A percentile compares a stretch with the other conserved stretches of the same genome.
Conservation (phyloP, 92 coral and sea anemone genomes). For the Phenganax stokvisi region DNA sequence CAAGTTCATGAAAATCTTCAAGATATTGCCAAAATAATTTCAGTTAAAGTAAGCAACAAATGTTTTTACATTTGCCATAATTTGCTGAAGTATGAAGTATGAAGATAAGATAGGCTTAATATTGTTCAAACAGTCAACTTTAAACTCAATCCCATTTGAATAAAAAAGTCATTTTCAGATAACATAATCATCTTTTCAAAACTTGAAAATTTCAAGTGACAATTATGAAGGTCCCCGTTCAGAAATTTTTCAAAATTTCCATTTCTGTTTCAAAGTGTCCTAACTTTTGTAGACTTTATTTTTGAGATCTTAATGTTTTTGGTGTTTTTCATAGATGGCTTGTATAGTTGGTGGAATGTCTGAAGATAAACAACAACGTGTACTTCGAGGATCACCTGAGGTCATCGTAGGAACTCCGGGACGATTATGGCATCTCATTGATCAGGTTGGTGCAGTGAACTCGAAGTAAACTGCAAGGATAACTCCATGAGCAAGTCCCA, state of each 20-base stretch:
- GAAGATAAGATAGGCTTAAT: too few species aligned
- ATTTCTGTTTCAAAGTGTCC: too few species aligned
- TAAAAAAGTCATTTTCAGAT: too few species aligned
- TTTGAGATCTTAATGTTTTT: too few species aligned
- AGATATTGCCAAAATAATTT: conserved; percentile 59
- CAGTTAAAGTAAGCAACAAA: conserved; percentile 51
- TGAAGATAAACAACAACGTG: conserved; percentile 80
- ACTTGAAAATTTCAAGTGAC: too few species aligned
- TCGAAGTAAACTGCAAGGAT: background rate
- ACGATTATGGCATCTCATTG: conserved; percentile 84
- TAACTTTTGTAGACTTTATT: too few species aligned
- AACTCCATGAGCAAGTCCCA: background rate
- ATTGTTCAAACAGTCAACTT: too few species aligned
- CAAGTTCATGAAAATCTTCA: conserved; percentile 73
- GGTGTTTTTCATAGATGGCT: conserved; percentile 52
- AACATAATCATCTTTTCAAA: too few species aligned
- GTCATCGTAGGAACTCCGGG: conserved; percentile 94
- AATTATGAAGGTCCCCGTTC: too few species aligned
- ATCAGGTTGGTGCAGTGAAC: conserved; percentile 50
- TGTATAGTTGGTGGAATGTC: conserved; percentile 99
- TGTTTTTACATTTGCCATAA: background rate
- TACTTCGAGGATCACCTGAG: conserved; percentile 71
- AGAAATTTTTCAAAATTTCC: too few species aligned
- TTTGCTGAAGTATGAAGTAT: background rate
- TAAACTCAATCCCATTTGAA: too few species aligned